Evolutionary conservation across 2,888 invertebrate genomes (phyloP), one percentile per base, ranked within the genome.

Genomic region (Omphaloscelis lunosa): DNA sequence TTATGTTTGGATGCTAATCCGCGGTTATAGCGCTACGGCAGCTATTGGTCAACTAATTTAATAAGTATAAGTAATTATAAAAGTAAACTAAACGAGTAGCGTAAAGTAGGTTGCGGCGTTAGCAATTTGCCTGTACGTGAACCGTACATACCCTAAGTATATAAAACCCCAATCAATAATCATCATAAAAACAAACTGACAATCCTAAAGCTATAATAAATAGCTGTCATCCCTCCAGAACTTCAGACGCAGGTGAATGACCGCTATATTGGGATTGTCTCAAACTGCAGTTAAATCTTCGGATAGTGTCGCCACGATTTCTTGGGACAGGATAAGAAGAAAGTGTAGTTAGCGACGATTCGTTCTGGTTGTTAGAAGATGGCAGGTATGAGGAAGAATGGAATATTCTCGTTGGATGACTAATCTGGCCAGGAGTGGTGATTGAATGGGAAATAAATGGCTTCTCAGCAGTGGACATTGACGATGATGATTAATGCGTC

Each of bases 221-320:
- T 80, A 66, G 75, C 80, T 78, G 83, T 86, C 83, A 82, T 86
- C 78, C 75, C 75, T 76, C 65, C 41, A 59, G 58, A 12, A 41
- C 20, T 80, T 53, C 23, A 58, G 67, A 63, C 58, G 39, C 48
- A 72, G 91, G 87, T 86, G 84, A 87, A 82, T 71, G 89, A 89
- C 86, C 91, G 86, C 86, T 91, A 91, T 88, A 89, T 91, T 83
- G 80, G 90, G 83, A 79, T 72, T 62, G 84, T 88, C 84, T 80
- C 61, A 74, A 58, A 74, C 75, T 63, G 61, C 65, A 79, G 77
- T 68, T 72, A 23, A 65, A 80, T 80, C 78, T 77, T n/a, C 12
- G 56, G 51, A 72, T 66, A 81, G 68, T 83, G 78, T 86, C 86
- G 56, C 86, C 72, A 78, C 53, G 62, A 68, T 72, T 71, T 71